Conservation (phyloP, 2,888 invertebrate genomes). For the Coenonympha glycerion region DNA sequence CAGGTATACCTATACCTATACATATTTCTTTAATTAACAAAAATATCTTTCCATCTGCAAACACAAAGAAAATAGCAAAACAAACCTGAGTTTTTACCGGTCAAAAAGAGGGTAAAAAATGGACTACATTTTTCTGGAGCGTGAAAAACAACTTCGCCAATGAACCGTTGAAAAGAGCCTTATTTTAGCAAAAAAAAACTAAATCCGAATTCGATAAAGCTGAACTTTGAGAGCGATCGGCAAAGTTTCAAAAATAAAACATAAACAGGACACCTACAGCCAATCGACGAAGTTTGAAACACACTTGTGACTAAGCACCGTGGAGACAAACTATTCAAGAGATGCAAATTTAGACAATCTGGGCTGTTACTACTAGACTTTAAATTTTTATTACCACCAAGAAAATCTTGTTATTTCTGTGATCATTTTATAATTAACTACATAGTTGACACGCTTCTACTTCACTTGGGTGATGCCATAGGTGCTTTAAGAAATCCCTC, state of each 20-base stretch:
- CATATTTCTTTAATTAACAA: neutral
- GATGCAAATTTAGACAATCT: constrained; percentile 25
- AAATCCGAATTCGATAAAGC: constrained; percentile 29
- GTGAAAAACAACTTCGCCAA: constrained; percentile 23
- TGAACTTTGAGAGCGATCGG: constrained; percentile 27
- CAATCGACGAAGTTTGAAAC: constrained; percentile 51
- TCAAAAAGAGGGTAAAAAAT: constrained; percentile 13
- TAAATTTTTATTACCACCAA: no score
- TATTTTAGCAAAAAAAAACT: constrained; percentile 27
- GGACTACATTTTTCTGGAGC: constrained; percentile 17
- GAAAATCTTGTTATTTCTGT: no score
- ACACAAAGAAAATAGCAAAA: neutral
- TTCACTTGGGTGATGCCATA: no score
- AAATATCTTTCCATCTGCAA: neutral
- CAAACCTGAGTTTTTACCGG: neutral
- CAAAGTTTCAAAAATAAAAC: constrained; percentile 36
- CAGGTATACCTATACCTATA: no score
- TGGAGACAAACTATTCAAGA: constrained; percentile 32
- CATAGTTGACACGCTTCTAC: no score
- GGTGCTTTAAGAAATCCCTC: no score
- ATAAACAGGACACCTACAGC: constrained; percentile 45
- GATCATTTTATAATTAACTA: no score
- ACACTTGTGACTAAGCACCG: constrained; percentile 41
- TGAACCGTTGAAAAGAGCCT: constrained; percentile 20
- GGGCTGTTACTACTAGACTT: neutral